Conservation (phyloP, 2,797 vertebrate genomes). For the Hephaestus fuliginosus region DNA sequence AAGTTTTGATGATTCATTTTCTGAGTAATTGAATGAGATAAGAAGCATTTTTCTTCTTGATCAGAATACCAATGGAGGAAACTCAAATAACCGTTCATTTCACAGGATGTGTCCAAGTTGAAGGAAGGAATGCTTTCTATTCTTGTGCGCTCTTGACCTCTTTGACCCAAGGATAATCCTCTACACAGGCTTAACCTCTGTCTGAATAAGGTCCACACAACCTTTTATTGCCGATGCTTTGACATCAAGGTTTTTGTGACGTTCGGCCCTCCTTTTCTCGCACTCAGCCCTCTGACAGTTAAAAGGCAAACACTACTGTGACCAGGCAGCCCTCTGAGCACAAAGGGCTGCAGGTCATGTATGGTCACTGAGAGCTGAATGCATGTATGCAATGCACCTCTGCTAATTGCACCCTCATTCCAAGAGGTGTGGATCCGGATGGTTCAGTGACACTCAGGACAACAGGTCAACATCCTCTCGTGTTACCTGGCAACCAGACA, state of each 20-base stretch:
- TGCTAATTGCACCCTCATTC: conserved; percentile 49
- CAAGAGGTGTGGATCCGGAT: conserved; percentile 29
- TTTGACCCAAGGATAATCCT: conserved; percentile 56
- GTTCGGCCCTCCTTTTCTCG: conserved; percentile 30
- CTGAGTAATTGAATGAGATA: conserved; percentile 1
- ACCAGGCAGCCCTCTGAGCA: conserved; percentile 11
- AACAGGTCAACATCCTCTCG: conserved; percentile 51
- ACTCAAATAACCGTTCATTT: background rate
- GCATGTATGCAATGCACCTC: conserved; percentile 22
- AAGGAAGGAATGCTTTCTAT: conserved; percentile 55
- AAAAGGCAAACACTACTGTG: conserved; percentile 52
- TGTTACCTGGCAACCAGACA: conserved; percentile 59
- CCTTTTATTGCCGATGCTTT: conserved; percentile 57
- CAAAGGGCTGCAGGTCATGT: conserved; percentile 31
- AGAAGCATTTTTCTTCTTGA: background rate
- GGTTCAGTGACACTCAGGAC: conserved; percentile 35
- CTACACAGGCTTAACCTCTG: conserved; percentile 49
- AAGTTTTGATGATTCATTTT: background rate
- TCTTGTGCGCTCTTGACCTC: conserved; percentile 65
- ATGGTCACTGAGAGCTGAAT: conserved; percentile 23
- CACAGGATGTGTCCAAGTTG: conserved; percentile 8
- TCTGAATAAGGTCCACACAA: conserved; percentile 46
- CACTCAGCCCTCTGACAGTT: conserved; percentile 30
- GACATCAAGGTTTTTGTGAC: conserved; percentile 60
- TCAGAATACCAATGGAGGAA: background rate